phyloP scores from a whole-genome alignment of 2,888 invertebrate species.

The Lasioglossum oenotherae region DNA sequence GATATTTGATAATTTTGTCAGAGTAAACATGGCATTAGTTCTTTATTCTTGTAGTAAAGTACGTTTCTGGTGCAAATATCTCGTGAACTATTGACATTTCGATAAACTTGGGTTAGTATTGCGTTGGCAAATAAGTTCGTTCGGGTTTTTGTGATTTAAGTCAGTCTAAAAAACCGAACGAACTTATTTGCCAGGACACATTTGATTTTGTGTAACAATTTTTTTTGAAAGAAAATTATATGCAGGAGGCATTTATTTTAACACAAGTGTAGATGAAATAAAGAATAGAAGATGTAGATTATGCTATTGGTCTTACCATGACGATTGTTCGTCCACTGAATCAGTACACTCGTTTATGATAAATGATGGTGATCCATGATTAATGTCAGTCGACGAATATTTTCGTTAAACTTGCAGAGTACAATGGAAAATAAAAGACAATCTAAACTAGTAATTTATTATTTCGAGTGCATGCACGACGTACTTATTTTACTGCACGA shows the following conservation, averaged over 20 bases:
- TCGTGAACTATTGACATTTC: too few species aligned
- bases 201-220: not conserved
- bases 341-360: constrained; percentile 47
- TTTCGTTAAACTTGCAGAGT: constrained; percentile 35
- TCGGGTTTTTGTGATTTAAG: too few species aligned
- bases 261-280: not conserved
- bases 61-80: too few species aligned
- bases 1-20: too few species aligned
- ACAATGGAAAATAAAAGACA: not conserved
- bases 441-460: not conserved
- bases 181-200: not conserved
- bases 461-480: not conserved
- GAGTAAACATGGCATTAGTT: too few species aligned
- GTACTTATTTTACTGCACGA: not conserved
- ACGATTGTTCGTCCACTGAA: constrained; percentile 20
- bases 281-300: not conserved
- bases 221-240: not conserved
- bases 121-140: too few species aligned
- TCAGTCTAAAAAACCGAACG: too few species aligned
- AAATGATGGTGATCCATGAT: constrained; percentile 59
- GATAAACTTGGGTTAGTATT: too few species aligned
- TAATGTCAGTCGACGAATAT: constrained; percentile 25
- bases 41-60: too few species aligned
- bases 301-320: constrained; percentile 12
- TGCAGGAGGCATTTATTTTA: not conserved